Percentiles rank a stretch among this genome's conserved stretches.
Evolutionary conservation across 2,888 invertebrate genomes (phyloP).

Genomic region (Darwinula stevensoni): DNA sequence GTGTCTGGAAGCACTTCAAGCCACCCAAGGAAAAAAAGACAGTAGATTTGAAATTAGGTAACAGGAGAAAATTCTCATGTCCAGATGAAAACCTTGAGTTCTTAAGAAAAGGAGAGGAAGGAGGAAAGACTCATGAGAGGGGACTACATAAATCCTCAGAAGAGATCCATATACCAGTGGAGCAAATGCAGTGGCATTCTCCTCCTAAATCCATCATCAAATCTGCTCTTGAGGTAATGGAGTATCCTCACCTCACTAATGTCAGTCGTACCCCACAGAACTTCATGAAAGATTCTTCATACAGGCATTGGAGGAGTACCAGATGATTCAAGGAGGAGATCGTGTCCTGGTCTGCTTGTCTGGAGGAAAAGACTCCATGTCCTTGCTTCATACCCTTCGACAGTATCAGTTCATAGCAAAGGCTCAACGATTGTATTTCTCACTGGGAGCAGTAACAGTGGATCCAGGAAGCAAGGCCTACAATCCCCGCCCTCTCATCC

Average conservation of each 20-base stretch:
- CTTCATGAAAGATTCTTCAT: constrained; percentile 5
- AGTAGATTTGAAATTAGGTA: no score
- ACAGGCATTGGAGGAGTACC: constrained; percentile 45
- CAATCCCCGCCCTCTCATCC: constrained; percentile 32
- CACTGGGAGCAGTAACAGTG: constrained; percentile 35
- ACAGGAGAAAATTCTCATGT: neutral
- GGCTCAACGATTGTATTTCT: constrained; percentile 41
- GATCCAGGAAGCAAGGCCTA: constrained; percentile 30
- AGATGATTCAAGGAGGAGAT: constrained; percentile 55
- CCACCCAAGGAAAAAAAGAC: no score
- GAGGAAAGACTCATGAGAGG: no score
- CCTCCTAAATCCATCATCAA: constrained; percentile 55
- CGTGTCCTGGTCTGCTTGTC: constrained; percentile 54
- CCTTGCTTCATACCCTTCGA: constrained; percentile 46
- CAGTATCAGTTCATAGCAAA: constrained; percentile 51
- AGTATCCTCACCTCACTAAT: constrained; percentile 3
- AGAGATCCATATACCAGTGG: neutral
- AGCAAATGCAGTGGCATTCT: constrained; percentile 28
- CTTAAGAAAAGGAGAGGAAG: no score
- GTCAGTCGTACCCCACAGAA: no score
- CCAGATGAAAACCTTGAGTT: neutral
- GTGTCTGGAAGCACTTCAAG: no score
- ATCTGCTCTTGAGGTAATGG: constrained; percentile 34
- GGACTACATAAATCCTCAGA: no score
- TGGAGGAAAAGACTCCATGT: constrained; percentile 52